These are phyloP conservation scores for Gopherus flavomarginatus DNA, from an alignment of 2,113 vertebrate species.

Conservation along the genomic window DNA sequence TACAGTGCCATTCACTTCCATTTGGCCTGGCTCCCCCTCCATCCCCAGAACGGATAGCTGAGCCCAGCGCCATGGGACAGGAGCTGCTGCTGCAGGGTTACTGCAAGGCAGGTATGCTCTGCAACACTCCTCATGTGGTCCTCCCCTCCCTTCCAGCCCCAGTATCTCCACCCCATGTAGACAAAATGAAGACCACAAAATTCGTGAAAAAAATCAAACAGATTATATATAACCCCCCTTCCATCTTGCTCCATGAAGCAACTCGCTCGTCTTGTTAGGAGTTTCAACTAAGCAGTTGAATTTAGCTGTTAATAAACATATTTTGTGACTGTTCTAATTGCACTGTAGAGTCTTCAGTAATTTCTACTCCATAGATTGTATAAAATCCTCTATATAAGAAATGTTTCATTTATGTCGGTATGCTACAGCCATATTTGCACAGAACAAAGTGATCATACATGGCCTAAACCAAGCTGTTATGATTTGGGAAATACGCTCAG, in stretches of 20 bases:
- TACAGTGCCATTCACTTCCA: neutral
- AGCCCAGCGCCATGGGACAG: neutral
- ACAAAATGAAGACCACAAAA: neutral
- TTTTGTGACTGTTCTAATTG: neutral
- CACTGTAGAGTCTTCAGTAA: neutral
- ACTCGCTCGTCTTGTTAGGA: neutral
- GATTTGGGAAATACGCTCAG: neutral
- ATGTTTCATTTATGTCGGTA: neutral
- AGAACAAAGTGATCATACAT: accelerated
- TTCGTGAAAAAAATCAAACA: neutral
- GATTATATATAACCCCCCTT: neutral
- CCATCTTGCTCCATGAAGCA: neutral
- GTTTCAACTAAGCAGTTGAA: neutral
- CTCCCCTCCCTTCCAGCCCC: neutral
- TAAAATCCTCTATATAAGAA: neutral
- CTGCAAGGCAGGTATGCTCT: neutral
- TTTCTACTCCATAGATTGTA: neutral
- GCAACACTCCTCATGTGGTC: neutral
- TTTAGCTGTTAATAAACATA: neutral
- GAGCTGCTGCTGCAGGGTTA: neutral
- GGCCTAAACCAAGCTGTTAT: neutral
- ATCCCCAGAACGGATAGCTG: neutral
- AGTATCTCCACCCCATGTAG: neutral
- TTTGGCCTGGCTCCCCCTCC: neutral
- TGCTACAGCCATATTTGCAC: accelerated